These are phyloP conservation scores for Drosophila kanapiae DNA, from an alignment of 1,140 invertebrate species.

Conservation along the genomic window DNA sequence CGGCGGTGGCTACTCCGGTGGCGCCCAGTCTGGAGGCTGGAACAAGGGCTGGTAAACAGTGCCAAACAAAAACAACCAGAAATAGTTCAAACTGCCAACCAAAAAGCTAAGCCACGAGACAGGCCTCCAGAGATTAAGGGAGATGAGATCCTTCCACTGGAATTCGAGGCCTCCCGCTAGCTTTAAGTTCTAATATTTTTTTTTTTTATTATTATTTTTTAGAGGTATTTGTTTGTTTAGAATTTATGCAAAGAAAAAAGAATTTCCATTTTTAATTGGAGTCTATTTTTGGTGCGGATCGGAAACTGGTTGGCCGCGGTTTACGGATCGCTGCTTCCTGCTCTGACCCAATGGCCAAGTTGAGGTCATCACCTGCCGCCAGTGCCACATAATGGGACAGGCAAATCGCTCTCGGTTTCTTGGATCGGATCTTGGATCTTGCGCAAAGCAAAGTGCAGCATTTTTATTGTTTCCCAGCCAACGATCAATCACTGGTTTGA, in stretches of 20 bases:
- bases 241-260: conserved; percentile 60
- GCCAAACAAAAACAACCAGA: not conserved
- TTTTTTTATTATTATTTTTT: conserved; percentile 26
- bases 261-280: conserved; percentile 57
- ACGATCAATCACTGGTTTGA: conserved; percentile 19
- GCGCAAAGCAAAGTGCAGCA: conserved; percentile 44
- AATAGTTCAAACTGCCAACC: conserved; percentile 60
- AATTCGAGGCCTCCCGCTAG: conserved; percentile 32
- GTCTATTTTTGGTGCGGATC: conserved; percentile 2
- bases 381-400: conserved; percentile 25
- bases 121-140: conserved; percentile 17
- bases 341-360: conserved; percentile 50
- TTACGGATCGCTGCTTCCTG: conserved; percentile 24
- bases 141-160: conserved; percentile 17
- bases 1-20: conserved; percentile 51
- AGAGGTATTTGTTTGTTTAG: conserved; percentile 58
- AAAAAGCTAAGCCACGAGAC: conserved; percentile 33
- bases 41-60: conserved; percentile 69
- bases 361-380: conserved; percentile 32
- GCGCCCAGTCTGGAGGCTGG: conserved; percentile 53
- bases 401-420: not conserved
- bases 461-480: conserved; percentile 31
- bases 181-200: conserved; percentile 41
- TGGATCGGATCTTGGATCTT: not conserved
- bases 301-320: conserved; percentile 16